phyloP scores from a whole-genome alignment of 2,113 vertebrate species.

The Corvus cornix region DNA sequence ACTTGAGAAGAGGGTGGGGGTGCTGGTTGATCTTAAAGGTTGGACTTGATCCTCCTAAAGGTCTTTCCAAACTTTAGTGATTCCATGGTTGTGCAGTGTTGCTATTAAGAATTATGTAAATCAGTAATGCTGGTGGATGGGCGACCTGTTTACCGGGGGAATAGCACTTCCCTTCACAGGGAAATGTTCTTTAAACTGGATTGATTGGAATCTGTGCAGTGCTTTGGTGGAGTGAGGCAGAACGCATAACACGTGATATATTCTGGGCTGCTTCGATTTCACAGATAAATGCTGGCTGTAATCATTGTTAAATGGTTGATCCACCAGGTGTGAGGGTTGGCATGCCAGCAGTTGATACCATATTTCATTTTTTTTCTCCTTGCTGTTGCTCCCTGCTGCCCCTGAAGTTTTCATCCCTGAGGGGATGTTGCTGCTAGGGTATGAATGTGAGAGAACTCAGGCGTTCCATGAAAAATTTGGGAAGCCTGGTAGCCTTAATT shows the following conservation, averaged over 20 bases:
- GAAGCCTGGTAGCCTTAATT: background rate
- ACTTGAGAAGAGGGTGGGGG: background rate
- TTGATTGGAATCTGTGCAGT: background rate
- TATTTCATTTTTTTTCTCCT: background rate
- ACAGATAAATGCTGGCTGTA: background rate
- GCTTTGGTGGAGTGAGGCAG: background rate
- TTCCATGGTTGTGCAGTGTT: background rate
- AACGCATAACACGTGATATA: background rate
- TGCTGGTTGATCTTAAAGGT: background rate
- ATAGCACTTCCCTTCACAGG: background rate
- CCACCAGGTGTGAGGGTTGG: background rate
- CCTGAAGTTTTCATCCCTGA: background rate
- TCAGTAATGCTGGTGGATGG: background rate
- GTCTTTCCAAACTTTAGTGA: background rate
- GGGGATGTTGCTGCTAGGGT: background rate
- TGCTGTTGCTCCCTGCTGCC: background rate
- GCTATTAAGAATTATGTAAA: background rate
- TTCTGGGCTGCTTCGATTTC: background rate
- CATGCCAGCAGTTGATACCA: background rate
- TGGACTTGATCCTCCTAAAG: background rate
- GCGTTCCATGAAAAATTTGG: background rate
- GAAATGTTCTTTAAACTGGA: background rate
- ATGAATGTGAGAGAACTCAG: background rate
- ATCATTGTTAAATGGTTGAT: background rate
- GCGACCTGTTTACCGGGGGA: background rate